These are phyloP conservation scores for Drymodes brunneopygia DNA, from an alignment of 2,113 vertebrate genomes.

Conservation along the genomic window DNA sequence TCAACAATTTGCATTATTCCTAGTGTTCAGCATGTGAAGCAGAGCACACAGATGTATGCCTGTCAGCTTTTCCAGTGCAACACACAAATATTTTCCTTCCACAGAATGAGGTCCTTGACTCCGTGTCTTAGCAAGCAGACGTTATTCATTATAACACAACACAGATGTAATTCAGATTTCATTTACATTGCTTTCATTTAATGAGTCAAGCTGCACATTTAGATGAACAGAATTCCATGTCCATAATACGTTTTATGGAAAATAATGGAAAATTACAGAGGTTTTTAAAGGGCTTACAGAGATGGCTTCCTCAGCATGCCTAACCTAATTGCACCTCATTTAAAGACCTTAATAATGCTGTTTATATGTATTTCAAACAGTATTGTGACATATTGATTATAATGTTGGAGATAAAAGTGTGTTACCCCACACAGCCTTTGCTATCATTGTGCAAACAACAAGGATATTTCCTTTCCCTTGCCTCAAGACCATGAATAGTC, in stretches of 20 bases:
- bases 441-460: background rate
- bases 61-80: constrained; percentile 72
- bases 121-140: constrained; percentile 71
- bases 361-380: background rate
- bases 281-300: background rate
- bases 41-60: constrained; percentile 44
- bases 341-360: background rate
- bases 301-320: background rate
- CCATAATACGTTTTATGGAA: background rate
- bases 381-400: background rate
- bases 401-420: background rate
- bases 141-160: constrained; percentile 70
- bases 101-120: constrained; percentile 60
- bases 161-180: constrained; percentile 73
- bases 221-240: background rate
- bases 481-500: background rate
- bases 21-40: constrained; percentile 38
- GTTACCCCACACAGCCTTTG: background rate
- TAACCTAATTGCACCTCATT: background rate
- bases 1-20: constrained; percentile 55
- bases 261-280: constrained; percentile 15
- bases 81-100: constrained; percentile 72
- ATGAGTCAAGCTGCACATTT: constrained; percentile 22
- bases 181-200: constrained; percentile 50
- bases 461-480: background rate